Evolutionary conservation across 2,113 vertebrate genomes (phyloP).

Genomic region (Atherinomorus stipes): DNA sequence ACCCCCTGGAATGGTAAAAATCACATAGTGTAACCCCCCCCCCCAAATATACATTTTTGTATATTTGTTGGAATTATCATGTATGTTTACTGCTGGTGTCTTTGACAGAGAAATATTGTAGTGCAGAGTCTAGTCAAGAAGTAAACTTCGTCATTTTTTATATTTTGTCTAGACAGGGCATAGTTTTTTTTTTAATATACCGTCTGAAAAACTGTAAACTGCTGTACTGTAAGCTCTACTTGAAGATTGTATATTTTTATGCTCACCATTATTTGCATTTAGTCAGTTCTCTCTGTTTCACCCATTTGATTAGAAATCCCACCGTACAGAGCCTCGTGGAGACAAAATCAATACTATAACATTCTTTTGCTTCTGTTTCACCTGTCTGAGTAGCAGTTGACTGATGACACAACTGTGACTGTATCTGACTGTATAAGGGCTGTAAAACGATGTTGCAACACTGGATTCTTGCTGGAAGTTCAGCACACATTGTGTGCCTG

Average conservation of each 20-base stretch:
- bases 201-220: constrained; percentile 26
- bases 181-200: neutral
- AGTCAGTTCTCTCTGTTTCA: neutral
- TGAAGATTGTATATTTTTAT: neutral
- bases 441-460: constrained; percentile 55
- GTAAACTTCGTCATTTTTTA: neutral
- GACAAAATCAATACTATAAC: constrained; percentile 47
- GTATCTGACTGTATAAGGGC: constrained; percentile 34
- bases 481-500: neutral
- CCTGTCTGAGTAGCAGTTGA: constrained; percentile 12
- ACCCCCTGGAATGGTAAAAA: constrained; percentile 9
- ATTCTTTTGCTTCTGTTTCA: constrained; percentile 31
- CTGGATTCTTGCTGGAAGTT: constrained; percentile 52
- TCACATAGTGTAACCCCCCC: neutral
- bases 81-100: neutral
- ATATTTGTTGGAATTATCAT: constrained; percentile 9
- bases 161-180: neutral
- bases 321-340: neutral
- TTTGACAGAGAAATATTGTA: constrained; percentile 13
- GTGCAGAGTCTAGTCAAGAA: constrained; percentile 6
- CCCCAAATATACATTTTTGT: neutral
- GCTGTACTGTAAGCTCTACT: constrained; percentile 25
- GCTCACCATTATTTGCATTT: neutral
- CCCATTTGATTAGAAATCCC: neutral
- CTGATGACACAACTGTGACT: constrained; percentile 33